Percentiles rank a stretch among this genome's conserved stretches.
Evolutionary conservation across 2,113 vertebrate genomes (phyloP).

Genomic region (Erpornis zantholeuca): DNA sequence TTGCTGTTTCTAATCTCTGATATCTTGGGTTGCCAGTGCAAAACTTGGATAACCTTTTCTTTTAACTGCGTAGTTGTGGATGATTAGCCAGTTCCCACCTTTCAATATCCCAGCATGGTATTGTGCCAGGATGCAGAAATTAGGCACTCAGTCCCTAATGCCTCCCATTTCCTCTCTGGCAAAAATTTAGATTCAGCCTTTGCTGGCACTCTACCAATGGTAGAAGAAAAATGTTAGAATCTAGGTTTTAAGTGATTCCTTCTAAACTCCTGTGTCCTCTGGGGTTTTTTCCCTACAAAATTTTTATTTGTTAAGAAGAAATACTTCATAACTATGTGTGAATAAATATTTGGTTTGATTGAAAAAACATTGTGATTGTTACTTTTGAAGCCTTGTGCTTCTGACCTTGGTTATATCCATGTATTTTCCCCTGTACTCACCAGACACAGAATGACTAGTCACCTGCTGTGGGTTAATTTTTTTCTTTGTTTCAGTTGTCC

Average conservation of each 20-base stretch:
- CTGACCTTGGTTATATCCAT: neutral
- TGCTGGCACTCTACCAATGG: neutral
- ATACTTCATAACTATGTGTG: neutral
- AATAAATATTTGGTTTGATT: neutral
- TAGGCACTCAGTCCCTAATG: neutral
- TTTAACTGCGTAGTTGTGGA: neutral
- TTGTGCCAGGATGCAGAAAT: neutral
- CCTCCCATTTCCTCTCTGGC: neutral
- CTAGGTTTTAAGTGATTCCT: neutral
- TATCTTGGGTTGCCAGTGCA: neutral
- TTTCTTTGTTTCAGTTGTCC: neutral
- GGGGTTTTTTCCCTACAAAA: neutral
- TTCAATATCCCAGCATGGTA: neutral
- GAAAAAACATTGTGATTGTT: neutral
- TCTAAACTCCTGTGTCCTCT: neutral
- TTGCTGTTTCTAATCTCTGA: neutral
- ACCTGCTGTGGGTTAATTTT: neutral
- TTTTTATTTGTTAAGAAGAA: neutral
- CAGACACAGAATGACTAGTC: neutral
- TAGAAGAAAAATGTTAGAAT: neutral
- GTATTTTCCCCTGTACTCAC: neutral
- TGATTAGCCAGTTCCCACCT: neutral
- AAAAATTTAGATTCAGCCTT: neutral
- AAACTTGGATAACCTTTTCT: neutral
- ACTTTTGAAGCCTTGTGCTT: neutral